Percentiles rank a stretch among this genome's conserved stretches.
Evolutionary conservation across 2,797 vertebrate species (phyloP).

Genomic region (Pithecia hirsuta): DNA sequence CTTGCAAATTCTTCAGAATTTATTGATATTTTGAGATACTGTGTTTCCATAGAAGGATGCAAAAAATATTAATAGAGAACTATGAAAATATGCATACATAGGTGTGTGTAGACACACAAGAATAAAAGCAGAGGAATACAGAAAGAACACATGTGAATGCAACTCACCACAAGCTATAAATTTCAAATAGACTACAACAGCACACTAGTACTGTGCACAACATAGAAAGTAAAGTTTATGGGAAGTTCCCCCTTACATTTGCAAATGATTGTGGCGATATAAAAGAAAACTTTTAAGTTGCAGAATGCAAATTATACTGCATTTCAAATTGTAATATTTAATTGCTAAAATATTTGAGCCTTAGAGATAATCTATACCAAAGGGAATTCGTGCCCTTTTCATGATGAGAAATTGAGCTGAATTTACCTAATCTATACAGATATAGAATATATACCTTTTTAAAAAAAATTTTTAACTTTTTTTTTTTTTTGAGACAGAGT

Average conservation of each 20-base stretch:
- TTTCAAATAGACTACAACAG: not conserved
- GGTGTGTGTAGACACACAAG: not conserved
- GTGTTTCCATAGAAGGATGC: not conserved
- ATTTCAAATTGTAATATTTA: not conserved
- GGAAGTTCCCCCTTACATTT: not conserved
- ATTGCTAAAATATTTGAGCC: not conserved
- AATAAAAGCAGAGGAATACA: not conserved
- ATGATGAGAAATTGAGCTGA: not conserved
- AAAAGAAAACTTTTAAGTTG: not conserved
- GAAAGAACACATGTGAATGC: not conserved
- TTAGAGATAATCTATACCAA: not conserved
- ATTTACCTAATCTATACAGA: not conserved
- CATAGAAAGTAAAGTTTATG: not conserved
- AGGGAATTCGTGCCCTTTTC: not conserved
- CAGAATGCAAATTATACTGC: not conserved
- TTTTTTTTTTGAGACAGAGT: not conserved
- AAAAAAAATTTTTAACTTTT: not conserved
- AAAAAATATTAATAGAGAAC: not conserved
- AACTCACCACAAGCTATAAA: not conserved
- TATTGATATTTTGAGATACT: not conserved
- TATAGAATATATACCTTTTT: not conserved
- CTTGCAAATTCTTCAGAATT: not conserved
- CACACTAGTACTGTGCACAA: not conserved
- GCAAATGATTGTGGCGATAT: not conserved
- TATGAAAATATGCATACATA: not conserved